A percentile compares a stretch with the other conserved stretches of the same genome.
These are phyloP conservation scores for Triplophysa siluroides DNA, from an alignment of 2,113 vertebrate genomes.

Conservation along the genomic window DNA sequence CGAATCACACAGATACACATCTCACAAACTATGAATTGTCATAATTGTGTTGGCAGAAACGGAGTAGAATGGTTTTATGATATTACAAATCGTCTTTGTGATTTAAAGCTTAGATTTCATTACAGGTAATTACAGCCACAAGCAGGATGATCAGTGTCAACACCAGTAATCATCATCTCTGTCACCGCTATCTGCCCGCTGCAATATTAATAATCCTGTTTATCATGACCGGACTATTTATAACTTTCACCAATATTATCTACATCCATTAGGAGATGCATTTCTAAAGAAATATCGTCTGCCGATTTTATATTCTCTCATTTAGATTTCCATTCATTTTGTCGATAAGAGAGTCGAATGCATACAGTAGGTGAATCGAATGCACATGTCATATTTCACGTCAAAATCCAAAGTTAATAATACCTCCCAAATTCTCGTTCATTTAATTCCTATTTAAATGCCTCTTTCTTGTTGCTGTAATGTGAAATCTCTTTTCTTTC, in stretches of 20 bases:
- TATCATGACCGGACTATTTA: constrained; percentile 62
- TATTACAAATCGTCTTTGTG: background rate
- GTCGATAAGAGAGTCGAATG: background rate
- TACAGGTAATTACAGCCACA: constrained; percentile 54
- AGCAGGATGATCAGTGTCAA: constrained; percentile 52
- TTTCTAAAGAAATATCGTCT: background rate
- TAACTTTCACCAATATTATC: constrained; percentile 51
- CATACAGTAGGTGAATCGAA: too few relatives aligned
- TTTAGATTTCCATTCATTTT: constrained; percentile 21
- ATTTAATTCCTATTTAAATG: too few relatives aligned
- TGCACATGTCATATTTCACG: too few relatives aligned
- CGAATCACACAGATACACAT: too few relatives aligned
- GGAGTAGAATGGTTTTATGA: background rate
- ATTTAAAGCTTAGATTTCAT: constrained; percentile 34
- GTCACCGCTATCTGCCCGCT: constrained; percentile 36
- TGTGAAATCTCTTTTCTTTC: too few relatives aligned
- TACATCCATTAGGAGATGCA: constrained; percentile 43
- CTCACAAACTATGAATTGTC: too few relatives aligned
- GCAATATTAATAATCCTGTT: constrained; percentile 53
- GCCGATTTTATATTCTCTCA: background rate
- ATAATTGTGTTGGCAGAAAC: background rate
- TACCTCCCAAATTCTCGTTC: too few relatives aligned
- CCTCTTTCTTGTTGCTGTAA: too few relatives aligned
- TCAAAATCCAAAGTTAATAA: too few relatives aligned
- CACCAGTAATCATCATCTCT: constrained; percentile 47